Percentiles rank a stretch among this genome's conserved stretches.
Conservation (phyloP, 92 coral and sea anemone genomes). For the Epizoanthus illoricatus region DNA sequence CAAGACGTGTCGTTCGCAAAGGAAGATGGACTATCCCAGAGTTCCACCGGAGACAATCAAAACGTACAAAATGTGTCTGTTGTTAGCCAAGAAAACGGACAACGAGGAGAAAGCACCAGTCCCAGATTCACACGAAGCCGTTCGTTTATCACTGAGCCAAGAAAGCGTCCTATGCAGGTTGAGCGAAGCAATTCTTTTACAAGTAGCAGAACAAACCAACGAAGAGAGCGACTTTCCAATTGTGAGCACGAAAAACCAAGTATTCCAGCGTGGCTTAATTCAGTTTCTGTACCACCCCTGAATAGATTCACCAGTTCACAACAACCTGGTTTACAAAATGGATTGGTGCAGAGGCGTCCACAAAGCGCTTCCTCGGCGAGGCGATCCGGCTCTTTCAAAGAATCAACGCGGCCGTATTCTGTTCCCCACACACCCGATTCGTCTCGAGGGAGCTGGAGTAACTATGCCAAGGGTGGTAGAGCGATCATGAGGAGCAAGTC, state of each 20-base stretch:
- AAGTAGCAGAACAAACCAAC: constrained; percentile 33
- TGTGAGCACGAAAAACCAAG: neutral
- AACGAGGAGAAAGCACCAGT: constrained; percentile 11
- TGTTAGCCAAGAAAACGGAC: constrained; percentile 9
- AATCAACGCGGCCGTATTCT: constrained; percentile 23
- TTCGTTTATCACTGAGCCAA: constrained; percentile 59
- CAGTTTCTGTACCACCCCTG: neutral
- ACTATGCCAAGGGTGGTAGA: neutral
- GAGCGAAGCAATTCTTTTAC: constrained; percentile 77
- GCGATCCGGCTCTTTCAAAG: constrained; percentile 24
- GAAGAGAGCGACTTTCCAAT: neutral
- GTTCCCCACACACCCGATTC: constrained; percentile 1
- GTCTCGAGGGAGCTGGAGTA: neutral
- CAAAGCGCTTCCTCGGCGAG: constrained; percentile 22
- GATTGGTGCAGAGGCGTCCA: neutral
- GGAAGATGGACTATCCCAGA: constrained; percentile 5
- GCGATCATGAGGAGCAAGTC: constrained; percentile 16
- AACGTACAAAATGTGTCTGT: neutral
- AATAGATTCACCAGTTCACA: neutral
- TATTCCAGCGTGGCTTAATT: neutral
- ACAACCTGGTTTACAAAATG: neutral
- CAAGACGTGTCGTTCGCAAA: constrained; percentile 13
- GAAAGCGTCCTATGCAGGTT: constrained; percentile 55
- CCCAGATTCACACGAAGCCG: constrained; percentile 53
- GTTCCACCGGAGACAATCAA: constrained; percentile 19